Evolutionary conservation across 2,888 invertebrate genomes (phyloP).

Genomic region (Gastrophysa polygoni): DNA sequence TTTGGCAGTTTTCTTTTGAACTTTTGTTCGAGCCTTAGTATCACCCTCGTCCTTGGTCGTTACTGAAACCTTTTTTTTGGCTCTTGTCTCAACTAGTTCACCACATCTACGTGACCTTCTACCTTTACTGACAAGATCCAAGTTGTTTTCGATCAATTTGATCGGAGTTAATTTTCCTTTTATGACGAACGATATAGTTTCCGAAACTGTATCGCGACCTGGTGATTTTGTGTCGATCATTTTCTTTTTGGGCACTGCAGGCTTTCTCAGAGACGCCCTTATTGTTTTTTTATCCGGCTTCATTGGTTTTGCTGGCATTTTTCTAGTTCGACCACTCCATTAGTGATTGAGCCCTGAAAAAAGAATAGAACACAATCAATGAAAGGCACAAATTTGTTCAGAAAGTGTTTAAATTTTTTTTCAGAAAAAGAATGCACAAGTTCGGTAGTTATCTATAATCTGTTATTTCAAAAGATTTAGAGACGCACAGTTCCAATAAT

Average conservation of each 20-base stretch:
- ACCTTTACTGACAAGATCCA: conserved; percentile 36
- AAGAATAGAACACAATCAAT: conserved; percentile 12
- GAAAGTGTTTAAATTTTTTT: too few relatives aligned
- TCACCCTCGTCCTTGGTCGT: conserved; percentile 36
- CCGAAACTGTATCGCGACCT: conserved; percentile 51
- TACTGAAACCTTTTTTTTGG: conserved; percentile 25
- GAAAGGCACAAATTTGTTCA: too few relatives aligned
- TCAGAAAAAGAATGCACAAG: too few relatives aligned
- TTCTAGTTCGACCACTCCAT: conserved; percentile 8
- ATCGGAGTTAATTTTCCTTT: conserved; percentile 54
- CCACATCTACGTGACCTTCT: conserved; percentile 20
- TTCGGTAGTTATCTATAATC: too few relatives aligned
- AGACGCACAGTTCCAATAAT: too few relatives aligned
- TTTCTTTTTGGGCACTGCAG: conserved; percentile 44
- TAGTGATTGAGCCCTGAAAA: conserved; percentile 25
- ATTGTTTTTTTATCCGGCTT: conserved; percentile 27
- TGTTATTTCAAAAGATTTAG: too few relatives aligned
- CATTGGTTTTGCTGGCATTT: conserved; percentile 29
- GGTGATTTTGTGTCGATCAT: conserved; percentile 38
- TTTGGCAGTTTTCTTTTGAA: conserved; percentile 45
- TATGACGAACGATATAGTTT: conserved; percentile 56
- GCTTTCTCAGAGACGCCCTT: conserved; percentile 27
- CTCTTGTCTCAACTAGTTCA: conserved; percentile 19
- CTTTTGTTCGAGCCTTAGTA: conserved; percentile 35
- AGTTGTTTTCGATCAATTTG: conserved; percentile 40